These are phyloP conservation scores for Nycteola revayana DNA, from an alignment of 2,888 invertebrate genomes.

Conservation along the genomic window DNA sequence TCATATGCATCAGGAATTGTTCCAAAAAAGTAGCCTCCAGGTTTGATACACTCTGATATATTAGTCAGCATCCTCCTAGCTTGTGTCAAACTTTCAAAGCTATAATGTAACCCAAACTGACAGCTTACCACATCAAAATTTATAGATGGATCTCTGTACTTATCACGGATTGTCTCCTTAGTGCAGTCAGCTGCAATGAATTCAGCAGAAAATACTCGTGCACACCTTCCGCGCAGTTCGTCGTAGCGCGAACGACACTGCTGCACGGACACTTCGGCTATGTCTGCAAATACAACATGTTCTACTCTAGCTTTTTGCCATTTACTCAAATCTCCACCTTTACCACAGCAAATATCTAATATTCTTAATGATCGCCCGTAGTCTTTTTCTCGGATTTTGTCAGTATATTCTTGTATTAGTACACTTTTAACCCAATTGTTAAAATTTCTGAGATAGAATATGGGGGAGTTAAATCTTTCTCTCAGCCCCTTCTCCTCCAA, in stretches of 20 bases:
- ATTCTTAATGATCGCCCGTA: slow-evolving; percentile 87
- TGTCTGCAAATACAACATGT: slow-evolving; percentile 94
- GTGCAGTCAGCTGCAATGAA: slow-evolving; percentile 96
- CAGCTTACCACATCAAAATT: slow-evolving; percentile 96
- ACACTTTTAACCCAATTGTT: slow-evolving; percentile 99
- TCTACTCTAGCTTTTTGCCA: slow-evolving; percentile 93
- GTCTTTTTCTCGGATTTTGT: slow-evolving; percentile 84
- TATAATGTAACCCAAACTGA: slow-evolving; percentile 99
- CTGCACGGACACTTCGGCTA: slow-evolving; percentile 95
- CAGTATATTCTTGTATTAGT: slow-evolving; percentile 92
- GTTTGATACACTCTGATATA: slow-evolving; percentile 92
- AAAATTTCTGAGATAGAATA: slow-evolving; percentile 96
- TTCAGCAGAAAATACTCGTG: slow-evolving; percentile 89
- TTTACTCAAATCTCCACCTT: slow-evolving; percentile 99
- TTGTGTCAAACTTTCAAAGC: slow-evolving; percentile 93
- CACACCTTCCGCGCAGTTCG: slow-evolving; percentile 80
- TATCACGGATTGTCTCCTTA: slow-evolving; percentile 88
- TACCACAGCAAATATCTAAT: slow-evolving; percentile 98
- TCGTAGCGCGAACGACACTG: slow-evolving; percentile 94
- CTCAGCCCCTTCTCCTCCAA: slow-evolving; percentile 91
- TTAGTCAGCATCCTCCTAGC: slow-evolving; percentile 96
- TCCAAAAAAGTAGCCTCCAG: slow-evolving; percentile 97
- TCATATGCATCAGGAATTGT: slow-evolving; percentile 97
- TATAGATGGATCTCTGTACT: slow-evolving; percentile 89
- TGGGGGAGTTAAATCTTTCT: slow-evolving; percentile 92